phyloP scores from a whole-genome alignment of 2,113 vertebrate species.

The Atherinomorus stipes region DNA sequence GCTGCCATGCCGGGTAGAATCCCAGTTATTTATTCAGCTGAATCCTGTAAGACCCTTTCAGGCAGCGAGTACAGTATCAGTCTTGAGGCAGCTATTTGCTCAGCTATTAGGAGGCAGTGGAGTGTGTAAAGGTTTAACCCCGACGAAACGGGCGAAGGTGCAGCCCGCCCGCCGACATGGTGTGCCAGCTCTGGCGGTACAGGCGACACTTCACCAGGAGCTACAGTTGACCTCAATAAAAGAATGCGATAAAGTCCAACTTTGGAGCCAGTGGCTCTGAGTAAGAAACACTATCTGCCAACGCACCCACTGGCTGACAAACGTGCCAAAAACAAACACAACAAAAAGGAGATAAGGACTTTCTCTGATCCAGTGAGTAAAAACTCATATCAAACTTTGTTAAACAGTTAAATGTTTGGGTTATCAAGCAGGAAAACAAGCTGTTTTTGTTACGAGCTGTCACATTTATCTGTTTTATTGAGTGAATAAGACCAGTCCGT shows the following conservation, averaged over 20 bases:
- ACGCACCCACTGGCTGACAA: slow-evolving; percentile 1
- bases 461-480: not conserved
- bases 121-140: slow-evolving; percentile 72
- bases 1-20: slow-evolving; percentile 57
- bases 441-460: not conserved
- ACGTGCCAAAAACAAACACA: slow-evolving; percentile 1
- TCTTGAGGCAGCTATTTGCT: slow-evolving; percentile 66
- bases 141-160: slow-evolving; percentile 15
- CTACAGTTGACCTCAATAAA: slow-evolving; percentile 45
- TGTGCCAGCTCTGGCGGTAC: not conserved
- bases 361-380: not conserved
- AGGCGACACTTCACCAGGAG: slow-evolving; percentile 24
- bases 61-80: slow-evolving; percentile 59
- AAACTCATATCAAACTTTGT: not conserved
- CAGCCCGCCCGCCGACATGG: not conserved
- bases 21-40: slow-evolving; percentile 75
- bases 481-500: not conserved
- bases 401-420: not conserved
- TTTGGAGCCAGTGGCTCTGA: slow-evolving; percentile 26
- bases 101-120: slow-evolving; percentile 63
- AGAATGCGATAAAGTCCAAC: slow-evolving; percentile 38
- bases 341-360: not conserved
- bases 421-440: not conserved
- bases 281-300: slow-evolving; percentile 13
- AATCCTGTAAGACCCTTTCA: slow-evolving; percentile 65